These are phyloP conservation scores for Sebastes iracundus DNA, from an alignment of 2,797 vertebrate genomes.

Conservation along the genomic window DNA sequence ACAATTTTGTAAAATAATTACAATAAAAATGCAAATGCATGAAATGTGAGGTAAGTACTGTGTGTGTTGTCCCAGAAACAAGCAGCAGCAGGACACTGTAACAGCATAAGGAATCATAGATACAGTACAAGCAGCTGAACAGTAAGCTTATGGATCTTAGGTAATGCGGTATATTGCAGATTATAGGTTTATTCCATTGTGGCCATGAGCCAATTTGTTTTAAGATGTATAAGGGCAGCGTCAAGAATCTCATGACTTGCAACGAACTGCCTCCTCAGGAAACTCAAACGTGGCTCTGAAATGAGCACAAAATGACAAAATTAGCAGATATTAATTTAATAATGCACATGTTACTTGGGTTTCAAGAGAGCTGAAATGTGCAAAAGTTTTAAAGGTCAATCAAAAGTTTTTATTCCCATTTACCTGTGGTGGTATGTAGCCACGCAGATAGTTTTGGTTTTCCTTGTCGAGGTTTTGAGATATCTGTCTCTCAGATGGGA, in stretches of 20 bases:
- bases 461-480: neutral
- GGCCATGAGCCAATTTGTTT: neutral
- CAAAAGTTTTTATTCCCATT: too few relatives aligned
- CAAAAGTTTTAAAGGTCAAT: neutral
- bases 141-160: slow-evolving; percentile 1
- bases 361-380: neutral
- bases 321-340: neutral
- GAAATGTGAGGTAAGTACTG: neutral
- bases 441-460: neutral
- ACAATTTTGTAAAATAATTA: neutral
- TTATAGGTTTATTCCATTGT: slow-evolving; percentile 15
- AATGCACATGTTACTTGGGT: neutral
- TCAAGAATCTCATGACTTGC: neutral
- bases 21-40: neutral
- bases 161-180: slow-evolving; percentile 6
- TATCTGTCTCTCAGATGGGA: too few relatives aligned
- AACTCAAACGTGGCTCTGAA: neutral
- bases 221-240: neutral
- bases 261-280: neutral
- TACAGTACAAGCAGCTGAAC: neutral
- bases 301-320: neutral
- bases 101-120: too few relatives aligned
- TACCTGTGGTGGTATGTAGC: neutral
- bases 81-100: neutral
- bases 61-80: neutral